These are phyloP conservation scores for Mythimna vitellina DNA, from an alignment of 2,888 invertebrate genomes.

Conservation along the genomic window DNA sequence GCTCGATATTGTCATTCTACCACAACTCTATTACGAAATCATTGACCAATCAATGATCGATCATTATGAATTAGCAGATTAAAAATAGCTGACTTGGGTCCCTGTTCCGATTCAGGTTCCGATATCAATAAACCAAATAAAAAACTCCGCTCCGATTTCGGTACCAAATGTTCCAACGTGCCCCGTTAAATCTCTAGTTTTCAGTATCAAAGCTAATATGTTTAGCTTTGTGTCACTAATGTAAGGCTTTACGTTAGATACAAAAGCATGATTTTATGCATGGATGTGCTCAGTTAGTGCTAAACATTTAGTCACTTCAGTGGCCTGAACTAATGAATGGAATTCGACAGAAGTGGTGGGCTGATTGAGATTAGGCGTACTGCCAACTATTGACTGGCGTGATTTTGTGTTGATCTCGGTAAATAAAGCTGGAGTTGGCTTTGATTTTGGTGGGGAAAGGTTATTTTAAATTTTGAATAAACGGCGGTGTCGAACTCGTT, in stretches of 20 bases:
- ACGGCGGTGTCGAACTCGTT: too few relatives aligned
- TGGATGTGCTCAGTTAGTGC: background rate
- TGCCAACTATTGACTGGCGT: background rate
- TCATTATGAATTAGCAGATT: too few relatives aligned
- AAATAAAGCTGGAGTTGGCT: background rate
- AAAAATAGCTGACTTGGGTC: too few relatives aligned
- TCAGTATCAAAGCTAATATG: background rate
- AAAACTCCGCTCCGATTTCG: too few relatives aligned
- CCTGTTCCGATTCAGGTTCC: too few relatives aligned
- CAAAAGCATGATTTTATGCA: constrained; percentile 48
- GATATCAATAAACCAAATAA: too few relatives aligned
- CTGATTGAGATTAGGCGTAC: background rate
- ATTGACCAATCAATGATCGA: too few relatives aligned
- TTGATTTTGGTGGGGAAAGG: background rate
- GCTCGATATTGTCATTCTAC: too few relatives aligned
- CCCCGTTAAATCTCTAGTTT: background rate
- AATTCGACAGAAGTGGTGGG: constrained; percentile 15
- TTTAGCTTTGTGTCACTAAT: background rate
- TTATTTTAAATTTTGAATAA: too few relatives aligned
- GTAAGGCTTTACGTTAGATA: background rate
- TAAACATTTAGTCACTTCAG: constrained; percentile 9
- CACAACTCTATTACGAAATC: too few relatives aligned
- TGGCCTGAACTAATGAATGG: constrained; percentile 34
- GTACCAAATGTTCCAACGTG: too few relatives aligned
- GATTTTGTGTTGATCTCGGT: background rate